phyloP scores from a whole-genome alignment of 1,140 invertebrate species.

The Pentalonia nigronervosa region DNA sequence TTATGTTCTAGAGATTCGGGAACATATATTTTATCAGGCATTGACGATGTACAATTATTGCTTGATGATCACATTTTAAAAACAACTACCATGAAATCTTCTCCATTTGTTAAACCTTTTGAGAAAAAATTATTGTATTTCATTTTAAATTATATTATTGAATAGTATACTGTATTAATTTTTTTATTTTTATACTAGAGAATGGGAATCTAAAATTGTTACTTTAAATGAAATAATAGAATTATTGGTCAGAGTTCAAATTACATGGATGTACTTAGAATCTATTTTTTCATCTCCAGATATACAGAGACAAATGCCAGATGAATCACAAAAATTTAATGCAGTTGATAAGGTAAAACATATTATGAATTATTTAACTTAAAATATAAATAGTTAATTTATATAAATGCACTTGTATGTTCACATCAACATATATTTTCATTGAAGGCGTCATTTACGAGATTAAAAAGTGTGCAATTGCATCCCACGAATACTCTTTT shows the following conservation, averaged over 20 bases:
- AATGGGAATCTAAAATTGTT: slow-evolving; percentile 81
- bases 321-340: slow-evolving; percentile 88
- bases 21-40: slow-evolving; percentile 86
- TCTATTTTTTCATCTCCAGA: slow-evolving; percentile 97
- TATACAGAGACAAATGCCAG: slow-evolving; percentile 90
- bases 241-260: slow-evolving; percentile 95
- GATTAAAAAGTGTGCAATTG: neutral
- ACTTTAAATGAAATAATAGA: slow-evolving; percentile 90
- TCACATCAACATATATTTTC: neutral
- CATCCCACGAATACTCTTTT: too few species aligned
- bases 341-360: slow-evolving; percentile 82
- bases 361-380: neutral
- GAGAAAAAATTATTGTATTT: slow-evolving; percentile 64
- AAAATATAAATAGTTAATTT: neutral
- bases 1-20: slow-evolving; percentile 78
- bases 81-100: slow-evolving; percentile 96
- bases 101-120: slow-evolving; percentile 95
- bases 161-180: neutral
- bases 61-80: slow-evolving; percentile 98
- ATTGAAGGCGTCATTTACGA: neutral
- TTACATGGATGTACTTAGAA: slow-evolving; percentile 96
- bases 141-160: neutral
- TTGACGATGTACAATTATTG: slow-evolving; percentile 93
- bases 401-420: neutral
- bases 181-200: slow-evolving; percentile 64